A percentile compares a stretch with the other conserved stretches of the same genome.
Conservation (phyloP, 2,888 invertebrate genomes). For the Tetramorium bicarinatum region DNA sequence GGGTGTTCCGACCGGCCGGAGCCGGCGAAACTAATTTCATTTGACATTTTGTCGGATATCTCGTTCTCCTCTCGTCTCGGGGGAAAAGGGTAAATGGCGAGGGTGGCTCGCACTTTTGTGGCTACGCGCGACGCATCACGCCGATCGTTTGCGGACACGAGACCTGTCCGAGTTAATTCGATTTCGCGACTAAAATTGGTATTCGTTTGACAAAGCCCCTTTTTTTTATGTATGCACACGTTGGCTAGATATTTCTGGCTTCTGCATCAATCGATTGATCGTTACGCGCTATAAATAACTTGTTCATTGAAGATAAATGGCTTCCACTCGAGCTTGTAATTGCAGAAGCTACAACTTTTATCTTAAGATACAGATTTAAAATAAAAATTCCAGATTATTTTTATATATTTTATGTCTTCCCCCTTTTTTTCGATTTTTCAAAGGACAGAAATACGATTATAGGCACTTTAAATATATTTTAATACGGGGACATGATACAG, state of each 20-base stretch:
- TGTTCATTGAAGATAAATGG: conserved; percentile 38
- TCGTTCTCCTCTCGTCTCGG: background rate
- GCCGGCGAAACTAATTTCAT: background rate
- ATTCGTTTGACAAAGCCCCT: background rate
- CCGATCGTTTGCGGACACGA: conserved; percentile 12
- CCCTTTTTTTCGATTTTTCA: background rate
- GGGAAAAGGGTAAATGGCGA: background rate
- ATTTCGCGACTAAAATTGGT: conserved; percentile 7
- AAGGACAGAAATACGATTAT: background rate
- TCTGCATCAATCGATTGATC: conserved; percentile 28
- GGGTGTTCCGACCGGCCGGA: background rate
- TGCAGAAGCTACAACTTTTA: conserved; percentile 16
- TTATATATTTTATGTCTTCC: background rate
- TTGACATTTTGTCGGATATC: background rate
- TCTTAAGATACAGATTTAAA: conserved; percentile 9
- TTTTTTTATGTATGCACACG: background rate
- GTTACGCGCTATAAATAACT: conserved; percentile 27
- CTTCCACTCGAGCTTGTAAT: conserved; percentile 17
- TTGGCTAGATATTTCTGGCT: conserved; percentile 23
- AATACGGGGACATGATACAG: background rate
- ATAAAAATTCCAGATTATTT: conserved; percentile 18
- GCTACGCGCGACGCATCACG: background rate
- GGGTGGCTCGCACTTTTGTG: background rate
- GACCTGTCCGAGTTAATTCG: conserved; percentile 7
- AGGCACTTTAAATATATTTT: background rate